Base-by-base conservation (phyloP, 1,140 invertebrate species). In the Danaus plexippus region DNA sequence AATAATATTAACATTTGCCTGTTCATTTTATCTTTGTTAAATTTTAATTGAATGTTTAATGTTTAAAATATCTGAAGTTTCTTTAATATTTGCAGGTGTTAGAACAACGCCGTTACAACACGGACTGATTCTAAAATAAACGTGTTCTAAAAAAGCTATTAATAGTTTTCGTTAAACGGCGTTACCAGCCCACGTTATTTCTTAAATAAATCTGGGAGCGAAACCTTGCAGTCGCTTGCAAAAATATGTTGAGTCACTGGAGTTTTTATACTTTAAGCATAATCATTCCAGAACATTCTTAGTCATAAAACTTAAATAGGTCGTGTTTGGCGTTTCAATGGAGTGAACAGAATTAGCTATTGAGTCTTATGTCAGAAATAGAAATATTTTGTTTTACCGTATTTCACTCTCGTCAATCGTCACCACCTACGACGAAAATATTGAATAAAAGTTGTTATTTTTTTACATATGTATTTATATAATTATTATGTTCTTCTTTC, bases 261-360 rank as follows among this genome's bases (percentile, higher is more conserved):
- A 61, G 63, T 55, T 63, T 58, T 56, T n/a, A 52, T 15, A 61
- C 54, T 55, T 40, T 57, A 61, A 62, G 55, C 13, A 55, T 63
- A 63, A 44, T 61, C 58, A 59, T 57, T 70, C 71, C 62, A 74
- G 74, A 79, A 77, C 41, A 52, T 73, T 79, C 69, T 51, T 69
- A 71, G 66, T 71, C 71, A 75, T 66, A 66, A 74, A 71, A 73
- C 69, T 67, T 69, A 77, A 75, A 73, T 75, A 75, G 71, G 67
- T 73, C 66, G 70, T 73, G 73, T 70, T 77, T 77, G 69, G 66
- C 70, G 66, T 75, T 84, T 85, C 81, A 85, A 85, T 79, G 76
- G 67, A 70, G 67, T 62, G 64, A 51, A 67, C 75, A 59, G 61
- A 64, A 82, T 80, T 85, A 85, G 66, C 63, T 54, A 47, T 54